Conservation (phyloP, 92 coral and sea anemone genomes). For the Diadumene lineata region DNA sequence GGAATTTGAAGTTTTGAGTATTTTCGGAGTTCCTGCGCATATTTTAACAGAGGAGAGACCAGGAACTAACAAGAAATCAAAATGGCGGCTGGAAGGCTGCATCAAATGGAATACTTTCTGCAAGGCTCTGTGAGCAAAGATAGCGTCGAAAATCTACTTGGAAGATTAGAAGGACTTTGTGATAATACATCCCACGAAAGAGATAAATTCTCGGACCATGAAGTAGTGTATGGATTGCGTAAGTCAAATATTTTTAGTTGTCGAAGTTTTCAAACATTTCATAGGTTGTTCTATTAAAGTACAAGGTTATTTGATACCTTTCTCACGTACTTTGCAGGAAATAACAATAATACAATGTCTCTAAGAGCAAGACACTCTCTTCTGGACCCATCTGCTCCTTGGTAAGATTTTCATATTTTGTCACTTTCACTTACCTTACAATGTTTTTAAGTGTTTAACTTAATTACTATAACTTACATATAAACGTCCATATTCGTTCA, state of each 20-base stretch:
- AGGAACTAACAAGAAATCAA: slow-evolving; percentile 25
- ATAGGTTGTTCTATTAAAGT: background rate
- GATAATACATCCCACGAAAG: slow-evolving; percentile 77
- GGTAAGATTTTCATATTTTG: slow-evolving; percentile 44
- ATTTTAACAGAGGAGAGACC: background rate
- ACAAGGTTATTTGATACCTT: background rate
- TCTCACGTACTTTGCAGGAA: slow-evolving; percentile 40
- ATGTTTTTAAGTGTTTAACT: background rate
- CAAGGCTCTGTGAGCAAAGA: slow-evolving; percentile 86
- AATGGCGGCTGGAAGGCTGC: slow-evolving; percentile 86
- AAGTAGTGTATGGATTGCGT: slow-evolving; percentile 75
- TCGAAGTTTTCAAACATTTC: background rate
- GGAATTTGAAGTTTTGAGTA: background rate
- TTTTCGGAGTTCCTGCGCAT: background rate
- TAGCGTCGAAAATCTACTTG: slow-evolving; percentile 70
- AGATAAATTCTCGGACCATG: slow-evolving; percentile 84
- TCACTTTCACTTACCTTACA: background rate
- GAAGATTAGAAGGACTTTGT: slow-evolving; percentile 88
- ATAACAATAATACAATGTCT: slow-evolving; percentile 54
- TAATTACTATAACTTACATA: background rate
- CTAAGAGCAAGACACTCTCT: slow-evolving; percentile 86
- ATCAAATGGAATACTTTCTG: slow-evolving; percentile 87
- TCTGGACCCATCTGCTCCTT: slow-evolving; percentile 78
- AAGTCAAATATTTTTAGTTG: slow-evolving; percentile 19
- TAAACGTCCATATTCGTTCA: background rate